A percentile compares a stretch with the other conserved stretches of the same genome.
Conservation (phyloP, 2,888 invertebrate genomes). For the Autographa gamma region DNA sequence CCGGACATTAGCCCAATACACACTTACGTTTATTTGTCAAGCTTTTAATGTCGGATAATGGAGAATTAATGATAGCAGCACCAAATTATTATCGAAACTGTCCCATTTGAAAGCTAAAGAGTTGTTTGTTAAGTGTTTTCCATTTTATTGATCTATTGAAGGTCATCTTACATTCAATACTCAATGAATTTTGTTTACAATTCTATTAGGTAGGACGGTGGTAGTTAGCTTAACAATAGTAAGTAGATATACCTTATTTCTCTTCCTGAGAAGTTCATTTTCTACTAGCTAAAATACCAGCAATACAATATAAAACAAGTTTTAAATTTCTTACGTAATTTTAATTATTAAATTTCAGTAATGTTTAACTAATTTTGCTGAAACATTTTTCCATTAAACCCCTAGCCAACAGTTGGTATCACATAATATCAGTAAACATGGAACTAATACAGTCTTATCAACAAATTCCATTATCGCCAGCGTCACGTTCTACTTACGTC, state of each 20-base stretch:
- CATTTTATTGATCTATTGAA: not conserved
- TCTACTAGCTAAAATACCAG: no score
- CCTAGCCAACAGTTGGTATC: not conserved
- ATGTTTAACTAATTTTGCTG: not conserved
- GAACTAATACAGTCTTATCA: not conserved
- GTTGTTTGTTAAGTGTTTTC: not conserved
- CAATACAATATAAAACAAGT: no score
- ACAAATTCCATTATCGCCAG: constrained; percentile 4
- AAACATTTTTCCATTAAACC: not conserved
- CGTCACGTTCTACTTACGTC: constrained; percentile 4
- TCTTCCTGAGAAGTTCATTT: no score
- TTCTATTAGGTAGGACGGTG: no score
- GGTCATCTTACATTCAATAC: not conserved
- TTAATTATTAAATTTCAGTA: no score
- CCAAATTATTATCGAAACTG: not conserved
- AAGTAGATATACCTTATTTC: no score
- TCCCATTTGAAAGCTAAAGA: not conserved
- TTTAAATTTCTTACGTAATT: no score
- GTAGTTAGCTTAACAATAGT: no score
- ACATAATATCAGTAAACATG: not conserved
- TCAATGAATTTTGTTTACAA: no score
- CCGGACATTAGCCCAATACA: not conserved
- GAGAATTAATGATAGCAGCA: not conserved
- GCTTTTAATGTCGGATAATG: not conserved
- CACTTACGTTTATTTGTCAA: not conserved